A percentile compares a stretch with the other conserved stretches of the same genome.
These are phyloP conservation scores for Gobius niger DNA, from an alignment of 2,113 vertebrate species.

Conservation along the genomic window DNA sequence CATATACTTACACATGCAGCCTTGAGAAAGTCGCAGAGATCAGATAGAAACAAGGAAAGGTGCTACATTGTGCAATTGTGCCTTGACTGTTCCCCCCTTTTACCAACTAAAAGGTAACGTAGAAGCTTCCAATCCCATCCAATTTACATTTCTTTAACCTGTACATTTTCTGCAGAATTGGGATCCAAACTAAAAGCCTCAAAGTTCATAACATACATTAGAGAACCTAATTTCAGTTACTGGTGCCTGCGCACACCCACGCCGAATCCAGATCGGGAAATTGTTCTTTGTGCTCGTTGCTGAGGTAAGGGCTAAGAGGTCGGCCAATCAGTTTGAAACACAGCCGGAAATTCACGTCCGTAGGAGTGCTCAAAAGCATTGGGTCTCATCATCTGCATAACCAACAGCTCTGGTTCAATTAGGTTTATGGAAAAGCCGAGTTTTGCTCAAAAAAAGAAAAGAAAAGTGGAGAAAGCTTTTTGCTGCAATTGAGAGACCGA, in stretches of 20 bases:
- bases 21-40: not conserved
- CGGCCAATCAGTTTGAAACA: slow-evolving; percentile 8
- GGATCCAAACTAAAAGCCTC: not conserved
- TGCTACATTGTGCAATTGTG: not conserved
- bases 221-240: slow-evolving; percentile 1
- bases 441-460: no score
- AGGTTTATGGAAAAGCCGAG: not conserved
- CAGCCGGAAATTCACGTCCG: slow-evolving; percentile 11
- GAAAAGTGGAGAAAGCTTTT: not conserved
- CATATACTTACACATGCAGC: not conserved
- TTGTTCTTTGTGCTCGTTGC: slow-evolving; percentile 20
- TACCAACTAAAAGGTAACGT: not conserved
- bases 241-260: not conserved
- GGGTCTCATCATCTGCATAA: slow-evolving; percentile 33
- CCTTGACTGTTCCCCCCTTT: not conserved
- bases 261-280: slow-evolving; percentile 14
- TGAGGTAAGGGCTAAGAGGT: slow-evolving; percentile 13
- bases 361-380: slow-evolving; percentile 10
- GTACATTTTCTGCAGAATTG: slow-evolving; percentile 1
- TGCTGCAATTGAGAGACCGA: not conserved
- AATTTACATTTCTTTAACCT: slow-evolving; percentile 3
- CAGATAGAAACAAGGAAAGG: not conserved
- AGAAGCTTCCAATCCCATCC: not conserved
- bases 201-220: slow-evolving; percentile 11
- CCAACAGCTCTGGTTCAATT: not conserved